These are phyloP conservation scores for Nycteola revayana DNA, from an alignment of 2,888 invertebrate species.

Conservation along the genomic window DNA sequence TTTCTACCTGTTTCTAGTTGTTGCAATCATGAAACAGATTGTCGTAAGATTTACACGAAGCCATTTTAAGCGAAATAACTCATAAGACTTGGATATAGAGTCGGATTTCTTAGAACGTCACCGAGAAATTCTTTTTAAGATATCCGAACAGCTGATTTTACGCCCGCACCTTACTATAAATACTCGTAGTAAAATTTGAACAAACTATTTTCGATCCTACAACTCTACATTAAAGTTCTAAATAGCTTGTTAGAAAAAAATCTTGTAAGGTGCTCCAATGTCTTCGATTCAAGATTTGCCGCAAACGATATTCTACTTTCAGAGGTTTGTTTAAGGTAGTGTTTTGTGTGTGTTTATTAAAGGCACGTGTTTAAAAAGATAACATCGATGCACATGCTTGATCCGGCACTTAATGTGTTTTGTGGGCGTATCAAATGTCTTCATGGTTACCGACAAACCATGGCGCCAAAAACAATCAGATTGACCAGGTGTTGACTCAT, in stretches of 20 bases:
- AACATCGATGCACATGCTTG: slow-evolving; percentile 71
- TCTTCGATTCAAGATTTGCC: slow-evolving; percentile 15
- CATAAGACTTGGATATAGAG: background rate
- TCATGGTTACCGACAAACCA: slow-evolving; percentile 41
- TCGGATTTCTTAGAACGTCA: background rate
- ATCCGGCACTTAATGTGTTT: slow-evolving; percentile 71
- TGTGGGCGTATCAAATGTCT: slow-evolving; percentile 76
- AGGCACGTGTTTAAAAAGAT: slow-evolving; percentile 65
- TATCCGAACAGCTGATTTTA: slow-evolving; percentile 66
- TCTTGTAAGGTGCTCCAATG: slow-evolving; percentile 28
- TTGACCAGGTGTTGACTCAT: slow-evolving; percentile 29
- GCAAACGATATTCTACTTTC: slow-evolving; percentile 1
- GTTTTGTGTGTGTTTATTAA: slow-evolving; percentile 11
- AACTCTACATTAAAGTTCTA: slow-evolving; percentile 4
- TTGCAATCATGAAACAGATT: too few relatives aligned
- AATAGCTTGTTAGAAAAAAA: slow-evolving; percentile 7
- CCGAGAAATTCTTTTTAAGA: slow-evolving; percentile 21
- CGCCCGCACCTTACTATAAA: slow-evolving; percentile 58
- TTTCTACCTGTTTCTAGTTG: too few relatives aligned
- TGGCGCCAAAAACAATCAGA: slow-evolving; percentile 62
- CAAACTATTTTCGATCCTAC: slow-evolving; percentile 8
- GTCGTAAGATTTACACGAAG: slow-evolving; percentile 4
- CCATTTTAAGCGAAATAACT: too few relatives aligned
- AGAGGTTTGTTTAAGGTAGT: slow-evolving; percentile 10
- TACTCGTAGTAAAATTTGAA: slow-evolving; percentile 36